phyloP scores from a whole-genome alignment of 2,888 invertebrate species.

The Megamerina dolium region DNA sequence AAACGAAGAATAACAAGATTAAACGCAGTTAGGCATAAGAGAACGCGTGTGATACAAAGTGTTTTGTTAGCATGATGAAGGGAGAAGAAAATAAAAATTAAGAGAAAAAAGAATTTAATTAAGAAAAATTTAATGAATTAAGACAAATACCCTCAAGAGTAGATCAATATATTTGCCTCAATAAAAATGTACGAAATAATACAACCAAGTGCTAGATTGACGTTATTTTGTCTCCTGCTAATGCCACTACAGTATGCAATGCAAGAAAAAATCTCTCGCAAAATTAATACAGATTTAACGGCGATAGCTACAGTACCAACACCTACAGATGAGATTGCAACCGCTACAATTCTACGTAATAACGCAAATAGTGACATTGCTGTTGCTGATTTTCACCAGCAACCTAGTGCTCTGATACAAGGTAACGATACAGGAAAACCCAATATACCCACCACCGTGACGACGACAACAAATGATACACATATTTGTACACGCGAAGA shows the following conservation, averaged over 20 bases:
- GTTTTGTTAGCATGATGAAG: no score
- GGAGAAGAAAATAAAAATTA: no score
- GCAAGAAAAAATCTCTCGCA: constrained; percentile 6
- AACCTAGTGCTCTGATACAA: not conserved
- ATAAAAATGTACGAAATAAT: no score
- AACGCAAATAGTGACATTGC: constrained; percentile 4
- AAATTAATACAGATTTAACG: constrained; percentile 26
- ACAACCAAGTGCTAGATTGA: no score
- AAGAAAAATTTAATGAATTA: not conserved
- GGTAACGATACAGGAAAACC: not conserved
- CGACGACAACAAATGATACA: constrained; percentile 6
- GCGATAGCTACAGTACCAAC: not conserved
- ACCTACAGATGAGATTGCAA: not conserved
- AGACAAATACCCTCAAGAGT: not conserved
- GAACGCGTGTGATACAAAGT: no score
- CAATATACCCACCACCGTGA: not conserved
- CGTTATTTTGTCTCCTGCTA: no score
- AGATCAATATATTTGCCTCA: no score
- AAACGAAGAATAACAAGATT: no score
- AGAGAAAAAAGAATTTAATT: not conserved
- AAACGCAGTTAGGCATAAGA: no score
- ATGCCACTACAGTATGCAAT: not conserved
- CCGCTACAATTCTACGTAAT: constrained; percentile 11
- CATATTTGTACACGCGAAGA: constrained; percentile 47
- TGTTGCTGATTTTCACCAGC: constrained; percentile 6